These are phyloP conservation scores for Brevimyrus niger DNA, from an alignment of 2,113 vertebrate genomes.

Conservation along the genomic window DNA sequence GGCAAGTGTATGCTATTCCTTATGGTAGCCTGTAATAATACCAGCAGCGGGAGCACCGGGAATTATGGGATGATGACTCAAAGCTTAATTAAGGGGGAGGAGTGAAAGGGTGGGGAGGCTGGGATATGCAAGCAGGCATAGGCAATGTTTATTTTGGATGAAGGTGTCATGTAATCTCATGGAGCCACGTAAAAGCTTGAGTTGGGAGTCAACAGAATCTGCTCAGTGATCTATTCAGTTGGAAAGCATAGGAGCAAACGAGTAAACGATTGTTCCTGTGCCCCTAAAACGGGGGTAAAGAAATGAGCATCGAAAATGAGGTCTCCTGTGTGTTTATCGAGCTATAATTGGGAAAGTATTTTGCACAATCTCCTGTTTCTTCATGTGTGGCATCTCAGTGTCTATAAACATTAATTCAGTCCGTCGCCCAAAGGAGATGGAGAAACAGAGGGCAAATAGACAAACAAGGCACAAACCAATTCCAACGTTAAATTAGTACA, in stretches of 20 bases:
- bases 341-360: conserved; percentile 61
- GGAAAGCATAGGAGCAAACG: conserved; percentile 52
- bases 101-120: conserved; percentile 31
- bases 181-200: conserved; percentile 31
- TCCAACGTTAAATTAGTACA: conserved; percentile 57
- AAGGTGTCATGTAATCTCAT: conserved; percentile 25
- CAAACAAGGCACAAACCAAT: conserved; percentile 63
- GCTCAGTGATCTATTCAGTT: conserved; percentile 48
- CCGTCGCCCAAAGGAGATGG: conserved; percentile 65
- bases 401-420: conserved; percentile 67
- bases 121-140: conserved; percentile 28
- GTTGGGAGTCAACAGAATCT: conserved; percentile 45
- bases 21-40: conserved; percentile 58
- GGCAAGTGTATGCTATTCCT: conserved; percentile 54
- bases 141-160: conserved; percentile 39
- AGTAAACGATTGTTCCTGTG: conserved; percentile 49
- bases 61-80: conserved; percentile 45
- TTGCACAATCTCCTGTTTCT: conserved; percentile 57
- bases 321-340: conserved; percentile 51
- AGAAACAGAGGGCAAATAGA: conserved; percentile 62
- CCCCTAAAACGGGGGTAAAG: conserved; percentile 37
- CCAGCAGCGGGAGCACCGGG: conserved; percentile 51
- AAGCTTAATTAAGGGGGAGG: conserved; percentile 61
- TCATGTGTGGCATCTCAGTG: conserved; percentile 57
- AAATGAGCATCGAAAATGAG: conserved; percentile 42